Base-by-base conservation (phyloP, 2,113 vertebrate genomes). In the Chlamydotis undulata region DNA sequence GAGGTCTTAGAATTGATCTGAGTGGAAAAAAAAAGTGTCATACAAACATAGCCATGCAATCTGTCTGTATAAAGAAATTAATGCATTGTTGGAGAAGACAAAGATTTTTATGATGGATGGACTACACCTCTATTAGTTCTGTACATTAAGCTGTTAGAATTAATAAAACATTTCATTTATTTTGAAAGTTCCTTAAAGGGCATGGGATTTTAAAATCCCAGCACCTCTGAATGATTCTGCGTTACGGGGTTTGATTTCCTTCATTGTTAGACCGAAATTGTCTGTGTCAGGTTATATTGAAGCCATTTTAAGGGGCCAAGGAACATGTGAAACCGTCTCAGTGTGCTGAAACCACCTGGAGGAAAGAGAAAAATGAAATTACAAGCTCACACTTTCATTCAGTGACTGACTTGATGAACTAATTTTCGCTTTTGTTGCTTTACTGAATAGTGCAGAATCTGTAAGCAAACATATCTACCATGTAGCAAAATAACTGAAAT, bases 1-100 rank as follows among this genome's bases (percentile, higher is more conserved):
- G 95, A 95, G 95, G 97, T 97, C 90, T 97, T 93, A 93, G 86
- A 92, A 94, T 83, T 96, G 93, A 96, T 77, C 93, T 83, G 87
- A 93, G 85, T 82, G 83, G 83, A 71, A 85, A 87, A 85, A 87
- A 94, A 91, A 91, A 53, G 84, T 96, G 90, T 93, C 87, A 78
- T n/a, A 76, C 68, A 96, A 96, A 94, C 92, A 92, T 90, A 93
- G 53, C 60, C 69, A 64, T 12, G 14, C 89, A 94, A 96, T 96
- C 93, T 94, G 82, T 97, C 94, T 89, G 39, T 89, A 94, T 95
- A 96, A 96, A 93, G 90, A 93, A 97, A 95, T 94, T 94, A 90
- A 77, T 93, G 79, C 25, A 78, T 95, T 95, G 87, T 80, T 39
- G 35, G 73, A 92, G 78, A 95, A 94, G 95, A 91, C 85, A 96